Conservation (phyloP, 2,888 invertebrate species). For the Venusia cambrica region DNA sequence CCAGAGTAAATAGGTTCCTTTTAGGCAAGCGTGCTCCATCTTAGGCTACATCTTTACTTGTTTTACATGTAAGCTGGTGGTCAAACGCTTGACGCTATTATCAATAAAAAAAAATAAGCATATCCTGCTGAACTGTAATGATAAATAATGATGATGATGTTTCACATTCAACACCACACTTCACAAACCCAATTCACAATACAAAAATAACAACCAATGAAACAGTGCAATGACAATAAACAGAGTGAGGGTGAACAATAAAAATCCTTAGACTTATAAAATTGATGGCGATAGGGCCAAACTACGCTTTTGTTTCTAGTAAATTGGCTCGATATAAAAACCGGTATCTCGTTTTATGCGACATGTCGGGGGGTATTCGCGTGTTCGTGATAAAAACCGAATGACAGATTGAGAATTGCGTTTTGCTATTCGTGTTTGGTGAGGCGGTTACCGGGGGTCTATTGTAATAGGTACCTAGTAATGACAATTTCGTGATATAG, state of each 20-base stretch:
- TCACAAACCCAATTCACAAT: constrained; percentile 9
- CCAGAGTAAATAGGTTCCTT: too few relatives aligned
- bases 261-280: constrained; percentile 23
- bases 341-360: constrained; percentile 26
- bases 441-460: constrained; percentile 9
- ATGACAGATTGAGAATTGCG: constrained; percentile 16
- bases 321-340: constrained; percentile 33
- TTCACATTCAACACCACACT: too few relatives aligned
- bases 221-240: constrained; percentile 22
- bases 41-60: too few relatives aligned
- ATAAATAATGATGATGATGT: too few relatives aligned
- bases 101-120: too few relatives aligned
- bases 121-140: too few relatives aligned
- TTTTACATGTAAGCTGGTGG: too few relatives aligned
- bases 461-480: constrained; percentile 7
- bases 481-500: constrained; percentile 1
- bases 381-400: constrained; percentile 27
- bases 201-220: constrained; percentile 20
- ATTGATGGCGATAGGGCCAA: constrained; percentile 29
- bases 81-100: too few relatives aligned
- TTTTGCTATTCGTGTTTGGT: constrained; percentile 14
- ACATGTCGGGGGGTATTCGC: constrained; percentile 19
- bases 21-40: too few relatives aligned
- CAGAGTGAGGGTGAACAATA: constrained; percentile 19
- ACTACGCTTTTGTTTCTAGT: constrained; percentile 32